phyloP scores from a whole-genome alignment of 2,797 vertebrate genomes.

The Oreortyx pictus region DNA sequence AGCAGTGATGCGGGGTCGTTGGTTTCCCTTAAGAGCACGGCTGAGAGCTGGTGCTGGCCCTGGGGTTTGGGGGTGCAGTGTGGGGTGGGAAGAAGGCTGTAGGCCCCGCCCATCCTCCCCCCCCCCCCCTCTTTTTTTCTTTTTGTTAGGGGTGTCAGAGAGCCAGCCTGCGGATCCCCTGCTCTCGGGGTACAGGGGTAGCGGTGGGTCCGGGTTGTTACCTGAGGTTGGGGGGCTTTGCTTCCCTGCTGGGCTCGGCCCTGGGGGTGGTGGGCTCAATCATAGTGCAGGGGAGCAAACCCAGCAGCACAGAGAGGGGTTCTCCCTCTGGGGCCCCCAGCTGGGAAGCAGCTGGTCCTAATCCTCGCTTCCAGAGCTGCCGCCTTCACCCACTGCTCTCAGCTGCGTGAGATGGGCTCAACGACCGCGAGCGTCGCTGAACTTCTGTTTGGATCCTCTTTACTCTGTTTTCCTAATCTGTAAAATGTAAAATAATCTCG shows the following conservation, averaged over 20 bases:
- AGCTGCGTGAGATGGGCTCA: rapidly evolving
- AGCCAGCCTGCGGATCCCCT: too few species aligned
- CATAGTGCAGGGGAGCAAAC: background rate
- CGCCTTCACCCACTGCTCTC: background rate
- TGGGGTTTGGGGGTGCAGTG: too few species aligned
- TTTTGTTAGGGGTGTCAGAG: too few species aligned
- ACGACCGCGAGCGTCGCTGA: background rate
- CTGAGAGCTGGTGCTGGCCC: too few species aligned
- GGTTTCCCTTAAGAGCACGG: too few species aligned
- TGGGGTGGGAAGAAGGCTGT: too few species aligned
- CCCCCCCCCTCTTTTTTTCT: too few species aligned
- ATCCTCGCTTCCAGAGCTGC: background rate
- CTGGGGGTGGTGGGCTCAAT: background rate
- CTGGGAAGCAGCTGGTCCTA: background rate
- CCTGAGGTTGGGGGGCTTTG: background rate
- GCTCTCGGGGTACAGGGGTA: background rate
- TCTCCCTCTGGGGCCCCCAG: background rate
- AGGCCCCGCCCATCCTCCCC: too few species aligned
- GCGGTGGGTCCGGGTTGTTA: too few species aligned
- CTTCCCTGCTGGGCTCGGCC: background rate
- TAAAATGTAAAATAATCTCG: background rate
- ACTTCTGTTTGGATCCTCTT: background rate
- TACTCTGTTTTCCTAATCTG: rapidly evolving
- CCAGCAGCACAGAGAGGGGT: rapidly evolving
- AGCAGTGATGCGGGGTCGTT: too few species aligned